Conservation (phyloP, 2,888 invertebrate genomes). For the Sarcophaga caerulescens region DNA sequence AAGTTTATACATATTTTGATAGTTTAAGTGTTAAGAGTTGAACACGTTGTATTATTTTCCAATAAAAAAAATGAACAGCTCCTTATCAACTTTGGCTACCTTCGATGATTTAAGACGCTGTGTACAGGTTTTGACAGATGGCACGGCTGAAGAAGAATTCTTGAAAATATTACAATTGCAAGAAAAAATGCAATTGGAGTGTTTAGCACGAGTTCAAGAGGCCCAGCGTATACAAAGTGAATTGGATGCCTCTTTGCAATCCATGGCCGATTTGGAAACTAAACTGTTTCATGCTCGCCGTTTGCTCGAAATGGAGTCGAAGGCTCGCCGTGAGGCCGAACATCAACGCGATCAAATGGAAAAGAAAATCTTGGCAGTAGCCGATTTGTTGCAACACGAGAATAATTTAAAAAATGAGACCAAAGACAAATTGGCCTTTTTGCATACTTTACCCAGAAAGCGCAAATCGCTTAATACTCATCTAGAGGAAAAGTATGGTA, state of each 20-base stretch:
- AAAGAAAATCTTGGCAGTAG: constrained; percentile 87
- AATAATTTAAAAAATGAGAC: constrained; percentile 90
- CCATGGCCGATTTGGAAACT: constrained; percentile 88
- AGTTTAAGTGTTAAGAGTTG: not conserved
- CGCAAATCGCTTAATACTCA: constrained; percentile 81
- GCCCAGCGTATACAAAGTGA: constrained; percentile 87
- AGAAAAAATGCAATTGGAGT: constrained; percentile 87
- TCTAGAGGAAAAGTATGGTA: constrained; percentile 81
- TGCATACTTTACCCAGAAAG: constrained; percentile 85
- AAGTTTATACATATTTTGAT: not conserved
- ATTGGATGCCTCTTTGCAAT: constrained; percentile 87
- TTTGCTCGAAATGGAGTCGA: constrained; percentile 90
- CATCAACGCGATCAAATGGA: constrained; percentile 88
- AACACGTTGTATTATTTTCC: not conserved
- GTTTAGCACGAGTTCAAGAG: constrained; percentile 87
- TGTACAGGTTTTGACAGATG: constrained; percentile 85
- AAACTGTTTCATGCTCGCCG: constrained; percentile 91
- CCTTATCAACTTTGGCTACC: constrained; percentile 85
- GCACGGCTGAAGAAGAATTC: constrained; percentile 88
- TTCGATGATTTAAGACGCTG: constrained; percentile 88
- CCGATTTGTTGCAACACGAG: constrained; percentile 88
- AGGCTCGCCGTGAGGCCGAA: constrained; percentile 86
- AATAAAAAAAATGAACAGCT: constrained; percentile 59
- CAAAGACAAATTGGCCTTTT: constrained; percentile 89
- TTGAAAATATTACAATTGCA: constrained; percentile 87